Evolutionary conservation across 2,113 vertebrate species (phyloP), one percentile per base, ranked within the genome.

Genomic region (Prochilodus magdalenae): DNA sequence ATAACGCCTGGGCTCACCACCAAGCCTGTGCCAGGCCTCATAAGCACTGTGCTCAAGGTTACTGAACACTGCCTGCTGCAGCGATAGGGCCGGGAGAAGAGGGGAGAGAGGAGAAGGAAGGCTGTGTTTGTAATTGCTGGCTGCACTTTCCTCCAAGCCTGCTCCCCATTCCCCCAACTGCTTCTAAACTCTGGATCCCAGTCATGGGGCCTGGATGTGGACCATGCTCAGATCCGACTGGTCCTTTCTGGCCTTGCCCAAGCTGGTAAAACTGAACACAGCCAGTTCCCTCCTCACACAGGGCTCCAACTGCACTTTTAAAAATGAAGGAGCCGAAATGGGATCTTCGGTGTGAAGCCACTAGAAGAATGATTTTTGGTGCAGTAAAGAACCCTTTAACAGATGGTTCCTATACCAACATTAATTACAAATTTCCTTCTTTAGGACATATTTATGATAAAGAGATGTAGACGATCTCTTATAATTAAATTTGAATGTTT

Each of bases 11-110:
- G 22, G 55, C 67, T 83, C 8, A 22, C 59, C 71, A 60, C 24
- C 27, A 72, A 71, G 44, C 62, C 47, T 33, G 15, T 59, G 24
- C 40, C 63, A 75, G 55, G 18, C 51, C 71, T 77, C 69, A 22
- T 30, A 70, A 79, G 79, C 27, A 29, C n/a, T 71, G 57, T 30
- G 57, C 47, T 81, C 26, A 71, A 78, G 74, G 80, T 83, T 62
- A 24, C 69, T 75, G 36, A 75, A 51, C 22, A 71, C 63, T 77
- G 60, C 67, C 65, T 53, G 78, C 44, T 66, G 27, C 53, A 16
- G 63, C 29, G 73, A n/a, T 69, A 33, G 11, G 65, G 63, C 22
- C 66, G 10, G 57, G 15, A 36, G 40, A 62, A 29, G 10, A 59
- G 71, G n/a, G 49, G 12, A 16, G 36, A 26, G 18, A 49, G 47